Percentiles rank a stretch among this genome's conserved stretches.
These are phyloP conservation scores for Siniperca chuatsi DNA, from an alignment of 2,113 vertebrate genomes.

Conservation along the genomic window DNA sequence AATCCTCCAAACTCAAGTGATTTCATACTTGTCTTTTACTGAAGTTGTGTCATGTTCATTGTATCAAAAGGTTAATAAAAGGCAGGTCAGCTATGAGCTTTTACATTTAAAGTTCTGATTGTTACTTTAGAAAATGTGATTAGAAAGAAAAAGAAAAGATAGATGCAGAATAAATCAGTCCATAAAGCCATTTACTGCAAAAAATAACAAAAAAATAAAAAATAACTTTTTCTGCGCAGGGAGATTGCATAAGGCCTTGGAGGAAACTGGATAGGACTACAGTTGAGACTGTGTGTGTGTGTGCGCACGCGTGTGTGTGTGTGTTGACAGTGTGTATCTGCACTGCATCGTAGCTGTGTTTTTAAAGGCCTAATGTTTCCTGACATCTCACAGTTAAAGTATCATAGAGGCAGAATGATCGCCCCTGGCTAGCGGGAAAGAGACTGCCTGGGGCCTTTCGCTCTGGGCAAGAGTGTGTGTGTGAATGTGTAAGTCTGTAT, in stretches of 20 bases:
- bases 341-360: constrained; percentile 73
- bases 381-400: constrained; percentile 90
- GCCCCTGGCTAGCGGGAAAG: constrained; percentile 87
- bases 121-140: constrained; percentile 3
- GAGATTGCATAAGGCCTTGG: constrained; percentile 39
- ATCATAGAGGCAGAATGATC: constrained; percentile 88
- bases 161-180: constrained; percentile 1
- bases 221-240: constrained; percentile 15
- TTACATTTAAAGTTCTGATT: neutral
- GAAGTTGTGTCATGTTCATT: neutral
- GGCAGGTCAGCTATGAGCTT: neutral
- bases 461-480: constrained; percentile 81
- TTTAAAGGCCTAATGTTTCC: constrained; percentile 87
- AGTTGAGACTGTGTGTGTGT: constrained; percentile 36
- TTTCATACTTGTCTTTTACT: neutral
- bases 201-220: neutral
- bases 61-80: constrained; percentile 11
- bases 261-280: constrained; percentile 40
- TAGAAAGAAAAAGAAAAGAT: neutral
- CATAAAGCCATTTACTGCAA: neutral
- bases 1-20: neutral
- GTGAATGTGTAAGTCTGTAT: constrained; percentile 50
- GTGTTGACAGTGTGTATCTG: constrained; percentile 49
- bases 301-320: constrained; percentile 54
- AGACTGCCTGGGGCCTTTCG: constrained; percentile 88